A percentile compares a stretch with the other conserved stretches of the same genome.
Evolutionary conservation across 2,888 invertebrate species (phyloP).

Genomic region (Meiosimyza decipiens): DNA sequence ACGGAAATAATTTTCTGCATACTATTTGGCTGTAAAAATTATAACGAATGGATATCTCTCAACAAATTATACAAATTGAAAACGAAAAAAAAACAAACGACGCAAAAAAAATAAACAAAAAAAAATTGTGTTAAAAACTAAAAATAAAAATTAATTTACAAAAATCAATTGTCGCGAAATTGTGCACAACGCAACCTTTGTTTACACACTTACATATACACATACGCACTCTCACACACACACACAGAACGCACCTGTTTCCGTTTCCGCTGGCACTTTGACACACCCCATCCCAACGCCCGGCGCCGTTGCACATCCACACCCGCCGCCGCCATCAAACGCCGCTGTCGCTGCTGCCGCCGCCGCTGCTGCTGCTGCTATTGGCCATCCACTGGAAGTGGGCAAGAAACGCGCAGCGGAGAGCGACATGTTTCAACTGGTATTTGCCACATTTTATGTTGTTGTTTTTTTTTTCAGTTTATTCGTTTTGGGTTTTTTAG

Average conservation of each 20-base stretch:
- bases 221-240: conserved; percentile 39
- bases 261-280: conserved; percentile 61
- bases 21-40: no score
- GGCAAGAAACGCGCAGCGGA: conserved; percentile 95
- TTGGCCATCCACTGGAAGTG: conserved; percentile 76
- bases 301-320: conserved; percentile 68
- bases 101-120: conserved; percentile 25
- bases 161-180: conserved; percentile 2
- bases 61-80: conserved; percentile 42
- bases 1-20: no score
- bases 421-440: conserved; percentile 91
- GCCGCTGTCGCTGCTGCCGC: conserved; percentile 64
- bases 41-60: not conserved
- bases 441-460: conserved; percentile 70
- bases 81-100: conserved; percentile 32
- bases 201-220: conserved; percentile 35
- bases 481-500: conserved; percentile 41
- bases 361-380: conserved; percentile 72
- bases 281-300: conserved; percentile 65
- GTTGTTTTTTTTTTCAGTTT: conserved; percentile 51
- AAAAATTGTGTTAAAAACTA: conserved; percentile 21
- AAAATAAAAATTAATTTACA: conserved; percentile 36
- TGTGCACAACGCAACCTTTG: conserved; percentile 30
- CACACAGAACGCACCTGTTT: conserved; percentile 62
- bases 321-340: conserved; percentile 70